phyloP scores from a whole-genome alignment of 2,888 invertebrate genomes.

The Panopea generosa region DNA sequence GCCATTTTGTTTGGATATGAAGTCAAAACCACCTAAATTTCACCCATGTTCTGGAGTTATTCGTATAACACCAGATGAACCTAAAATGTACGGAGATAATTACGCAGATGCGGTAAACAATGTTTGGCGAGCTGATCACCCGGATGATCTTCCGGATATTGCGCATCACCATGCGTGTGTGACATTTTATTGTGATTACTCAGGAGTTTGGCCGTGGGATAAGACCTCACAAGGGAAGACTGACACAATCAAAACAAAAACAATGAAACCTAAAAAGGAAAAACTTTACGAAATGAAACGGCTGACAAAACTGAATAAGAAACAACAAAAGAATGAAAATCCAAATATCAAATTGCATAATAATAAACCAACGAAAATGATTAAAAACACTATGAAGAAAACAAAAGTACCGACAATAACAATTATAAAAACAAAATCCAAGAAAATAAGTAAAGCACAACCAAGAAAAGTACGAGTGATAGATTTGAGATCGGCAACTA shows the following conservation, averaged over 20 bases:
- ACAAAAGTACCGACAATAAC: neutral
- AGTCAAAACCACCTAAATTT: constrained; percentile 43
- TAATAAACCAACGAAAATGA: neutral
- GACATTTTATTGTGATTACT: constrained; percentile 63
- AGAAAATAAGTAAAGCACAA: neutral
- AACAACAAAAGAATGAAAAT: neutral
- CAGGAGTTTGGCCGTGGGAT: constrained; percentile 62
- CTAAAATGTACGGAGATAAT: constrained; percentile 56
- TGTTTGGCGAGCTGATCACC: constrained; percentile 48
- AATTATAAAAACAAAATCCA: neutral
- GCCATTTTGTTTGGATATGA: constrained; percentile 52
- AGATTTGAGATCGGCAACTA: constrained; percentile 41
- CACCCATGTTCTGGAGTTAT: constrained; percentile 58
- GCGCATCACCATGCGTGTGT: constrained; percentile 25
- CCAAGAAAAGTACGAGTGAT: constrained; percentile 31
- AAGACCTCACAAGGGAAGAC: constrained; percentile 23
- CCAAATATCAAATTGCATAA: constrained; percentile 2
- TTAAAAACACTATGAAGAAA: neutral
- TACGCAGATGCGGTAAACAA: constrained; percentile 60
- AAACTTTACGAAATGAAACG: neutral
- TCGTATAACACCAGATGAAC: constrained; percentile 49
- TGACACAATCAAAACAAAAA: neutral
- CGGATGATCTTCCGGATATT: constrained; percentile 54
- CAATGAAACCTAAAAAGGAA: neutral
- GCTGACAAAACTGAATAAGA: neutral